Conservation (phyloP, 2,888 invertebrate genomes). For the Andrena dorsata region DNA sequence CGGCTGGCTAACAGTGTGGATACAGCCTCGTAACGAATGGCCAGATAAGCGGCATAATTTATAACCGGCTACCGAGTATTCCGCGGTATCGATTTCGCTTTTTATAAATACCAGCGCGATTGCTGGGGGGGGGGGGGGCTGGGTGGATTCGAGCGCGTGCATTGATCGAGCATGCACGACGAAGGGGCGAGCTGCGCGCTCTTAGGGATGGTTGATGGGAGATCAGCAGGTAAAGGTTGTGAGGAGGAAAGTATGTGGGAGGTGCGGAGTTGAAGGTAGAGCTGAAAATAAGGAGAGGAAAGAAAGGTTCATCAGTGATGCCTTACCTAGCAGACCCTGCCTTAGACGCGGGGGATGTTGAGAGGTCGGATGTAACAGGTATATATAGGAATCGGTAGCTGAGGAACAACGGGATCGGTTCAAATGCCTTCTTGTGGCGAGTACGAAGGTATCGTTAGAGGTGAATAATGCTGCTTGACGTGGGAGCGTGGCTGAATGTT, state of each 20-base stretch:
- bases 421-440: too few species aligned
- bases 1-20: slow-evolving; percentile 28
- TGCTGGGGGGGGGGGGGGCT: slow-evolving; percentile 15
- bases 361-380: too few species aligned
- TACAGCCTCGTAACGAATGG: slow-evolving; percentile 37
- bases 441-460: too few species aligned
- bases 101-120: slow-evolving; percentile 35
- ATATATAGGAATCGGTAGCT: too few species aligned
- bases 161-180: slow-evolving; percentile 5
- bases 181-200: slow-evolving; percentile 3
- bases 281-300: too few species aligned
- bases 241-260: too few species aligned
- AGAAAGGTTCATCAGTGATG: too few species aligned
- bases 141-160: slow-evolving; percentile 11
- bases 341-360: too few species aligned
- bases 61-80: slow-evolving; percentile 52
- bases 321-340: too few species aligned
- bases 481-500: neutral
- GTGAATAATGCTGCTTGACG: neutral
- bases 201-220: neutral
- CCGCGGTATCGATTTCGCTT: slow-evolving; percentile 41
- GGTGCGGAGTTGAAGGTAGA: too few species aligned
- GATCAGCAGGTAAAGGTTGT: neutral
- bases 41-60: slow-evolving; percentile 61
- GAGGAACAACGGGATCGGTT: too few species aligned